phyloP scores from a whole-genome alignment of 2,888 invertebrate genomes.

The Apotomis betuletana region DNA sequence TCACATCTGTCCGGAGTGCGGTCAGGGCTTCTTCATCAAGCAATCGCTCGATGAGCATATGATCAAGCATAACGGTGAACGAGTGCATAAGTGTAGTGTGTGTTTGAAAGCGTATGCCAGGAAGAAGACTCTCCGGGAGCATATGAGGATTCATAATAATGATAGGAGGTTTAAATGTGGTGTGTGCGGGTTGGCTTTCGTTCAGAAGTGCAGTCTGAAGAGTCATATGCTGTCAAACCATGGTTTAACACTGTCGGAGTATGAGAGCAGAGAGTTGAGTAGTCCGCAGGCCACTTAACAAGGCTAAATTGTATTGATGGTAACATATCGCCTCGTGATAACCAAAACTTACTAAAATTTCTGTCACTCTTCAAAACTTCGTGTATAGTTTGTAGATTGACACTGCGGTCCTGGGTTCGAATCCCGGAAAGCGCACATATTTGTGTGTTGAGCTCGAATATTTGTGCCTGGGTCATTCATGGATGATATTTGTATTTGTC shows the following conservation, averaged over 20 bases:
- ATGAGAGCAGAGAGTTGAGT: slow-evolving; percentile 51
- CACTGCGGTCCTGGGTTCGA: too few relatives aligned
- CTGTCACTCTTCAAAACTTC: too few relatives aligned
- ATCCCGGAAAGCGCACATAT: too few relatives aligned
- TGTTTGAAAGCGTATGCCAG: slow-evolving; percentile 72
- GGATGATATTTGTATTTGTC: too few relatives aligned
- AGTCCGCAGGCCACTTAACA: slow-evolving; percentile 19
- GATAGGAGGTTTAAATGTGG: slow-evolving; percentile 74
- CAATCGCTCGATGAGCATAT: slow-evolving; percentile 74
- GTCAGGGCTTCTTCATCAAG: slow-evolving; percentile 72
- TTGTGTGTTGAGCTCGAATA: too few relatives aligned
- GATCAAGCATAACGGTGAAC: slow-evolving; percentile 73
- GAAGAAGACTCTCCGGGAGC: slow-evolving; percentile 72
- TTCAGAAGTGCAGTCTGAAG: slow-evolving; percentile 74
- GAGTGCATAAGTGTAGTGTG: slow-evolving; percentile 68
- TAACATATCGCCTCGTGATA: not conserved
- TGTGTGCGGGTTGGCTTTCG: slow-evolving; percentile 67
- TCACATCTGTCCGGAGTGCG: slow-evolving; percentile 72
- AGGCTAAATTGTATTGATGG: not conserved
- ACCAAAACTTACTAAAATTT: too few relatives aligned
- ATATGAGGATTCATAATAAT: slow-evolving; percentile 77
- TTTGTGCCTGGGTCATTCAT: too few relatives aligned
- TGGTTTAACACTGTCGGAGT: slow-evolving; percentile 66
- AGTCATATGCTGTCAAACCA: slow-evolving; percentile 76
- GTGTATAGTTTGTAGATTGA: too few relatives aligned